Percentiles rank a stretch among this genome's conserved stretches.
phyloP scores from a whole-genome alignment of 2,113 vertebrate species.

The Oryzias javanicus region DNA sequence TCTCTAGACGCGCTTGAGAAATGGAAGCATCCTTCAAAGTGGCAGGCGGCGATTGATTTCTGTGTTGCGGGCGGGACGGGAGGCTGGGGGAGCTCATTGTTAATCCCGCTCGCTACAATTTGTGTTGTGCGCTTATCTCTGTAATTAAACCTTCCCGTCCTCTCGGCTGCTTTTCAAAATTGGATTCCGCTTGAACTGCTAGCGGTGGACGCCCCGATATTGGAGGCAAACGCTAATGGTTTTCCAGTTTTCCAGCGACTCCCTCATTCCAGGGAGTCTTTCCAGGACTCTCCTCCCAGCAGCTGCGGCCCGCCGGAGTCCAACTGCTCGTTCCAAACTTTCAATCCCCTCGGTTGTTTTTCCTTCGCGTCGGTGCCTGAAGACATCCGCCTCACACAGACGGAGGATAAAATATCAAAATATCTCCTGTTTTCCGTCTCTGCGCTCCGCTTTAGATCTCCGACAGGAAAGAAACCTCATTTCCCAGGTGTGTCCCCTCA shows the following conservation, averaged over 20 bases:
- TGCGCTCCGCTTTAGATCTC: too few species aligned
- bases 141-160: neutral
- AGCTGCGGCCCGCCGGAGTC: slow-evolving; percentile 39
- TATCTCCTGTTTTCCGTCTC: neutral
- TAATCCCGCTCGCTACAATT: neutral
- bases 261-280: slow-evolving; percentile 16
- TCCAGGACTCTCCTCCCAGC: slow-evolving; percentile 52
- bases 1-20: neutral
- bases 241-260: slow-evolving; percentile 23
- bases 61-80: neutral
- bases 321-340: slow-evolving; percentile 26
- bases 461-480: too few species aligned
- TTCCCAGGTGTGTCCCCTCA: too few species aligned
- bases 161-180: neutral
- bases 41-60: neutral
- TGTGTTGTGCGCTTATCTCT: too few species aligned
- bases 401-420: slow-evolving; percentile 22
- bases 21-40: neutral
- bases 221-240: neutral
- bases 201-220: neutral
- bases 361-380: slow-evolving; percentile 7
- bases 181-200: neutral
- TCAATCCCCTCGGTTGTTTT: slow-evolving; percentile 17
- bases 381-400: slow-evolving; percentile 8
- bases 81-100: neutral